Evolutionary conservation across 2,113 vertebrate genomes (phyloP).

Genomic region (Catharus fuscescens): DNA sequence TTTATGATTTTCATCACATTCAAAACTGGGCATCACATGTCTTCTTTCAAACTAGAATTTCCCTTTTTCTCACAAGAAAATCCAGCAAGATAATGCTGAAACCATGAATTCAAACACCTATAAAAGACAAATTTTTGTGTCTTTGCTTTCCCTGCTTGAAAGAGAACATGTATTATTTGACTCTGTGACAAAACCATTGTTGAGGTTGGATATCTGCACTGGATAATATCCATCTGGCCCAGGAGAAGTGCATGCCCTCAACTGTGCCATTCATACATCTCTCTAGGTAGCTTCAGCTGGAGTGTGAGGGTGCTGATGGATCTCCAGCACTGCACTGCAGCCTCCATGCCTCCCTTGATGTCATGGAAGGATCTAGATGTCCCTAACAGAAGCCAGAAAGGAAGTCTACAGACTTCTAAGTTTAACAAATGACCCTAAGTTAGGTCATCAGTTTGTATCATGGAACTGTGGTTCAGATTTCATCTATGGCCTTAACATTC

Average conservation of each 20-base stretch:
- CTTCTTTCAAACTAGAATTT: background rate
- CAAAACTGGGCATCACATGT: background rate
- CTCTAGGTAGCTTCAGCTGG: background rate
- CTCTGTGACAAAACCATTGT: background rate
- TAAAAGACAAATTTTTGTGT: background rate
- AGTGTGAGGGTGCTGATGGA: background rate
- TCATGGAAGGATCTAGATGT: background rate
- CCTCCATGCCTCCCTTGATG: background rate
- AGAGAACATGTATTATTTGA: background rate
- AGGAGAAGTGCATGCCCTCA: background rate
- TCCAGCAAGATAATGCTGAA: background rate
- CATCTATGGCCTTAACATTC: background rate
- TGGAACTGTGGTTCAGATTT: background rate
- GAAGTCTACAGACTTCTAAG: background rate
- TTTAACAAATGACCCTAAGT: background rate
- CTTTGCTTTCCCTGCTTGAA: background rate
- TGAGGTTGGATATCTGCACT: background rate
- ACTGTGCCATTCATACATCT: background rate
- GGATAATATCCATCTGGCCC: background rate
- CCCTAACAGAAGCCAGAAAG: background rate
- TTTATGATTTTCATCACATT: background rate
- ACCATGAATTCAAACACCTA: background rate
- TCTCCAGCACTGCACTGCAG: background rate
- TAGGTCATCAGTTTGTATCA: background rate
- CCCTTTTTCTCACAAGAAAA: background rate